Evolutionary conservation across 2,888 invertebrate genomes (phyloP).

Genomic region (Chironomus riparius): DNA sequence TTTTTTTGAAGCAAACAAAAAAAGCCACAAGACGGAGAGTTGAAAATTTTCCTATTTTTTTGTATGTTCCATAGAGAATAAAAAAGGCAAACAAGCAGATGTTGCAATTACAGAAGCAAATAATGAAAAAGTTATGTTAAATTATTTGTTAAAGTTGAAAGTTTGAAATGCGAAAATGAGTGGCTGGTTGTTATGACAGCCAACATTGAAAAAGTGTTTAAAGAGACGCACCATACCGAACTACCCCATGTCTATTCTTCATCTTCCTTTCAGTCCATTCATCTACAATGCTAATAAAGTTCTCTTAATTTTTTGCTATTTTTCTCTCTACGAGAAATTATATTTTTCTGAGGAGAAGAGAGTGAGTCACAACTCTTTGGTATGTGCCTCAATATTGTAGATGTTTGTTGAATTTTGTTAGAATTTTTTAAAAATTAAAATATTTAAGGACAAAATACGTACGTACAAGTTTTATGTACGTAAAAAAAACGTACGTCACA

Average conservation of each 20-base stretch:
- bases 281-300: not conserved
- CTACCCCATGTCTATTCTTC: not conserved
- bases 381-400: no score
- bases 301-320: not conserved
- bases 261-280: not conserved
- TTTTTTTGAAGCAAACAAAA: not conserved
- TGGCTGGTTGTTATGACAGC: not conserved
- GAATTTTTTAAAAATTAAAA: no score
- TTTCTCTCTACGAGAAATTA: no score
- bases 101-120: not conserved
- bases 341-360: no score
- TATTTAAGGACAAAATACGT: no score
- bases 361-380: no score
- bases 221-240: not conserved
- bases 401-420: no score
- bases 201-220: not conserved
- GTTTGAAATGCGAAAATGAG: not conserved
- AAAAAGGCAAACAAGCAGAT: not conserved
- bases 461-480: no score
- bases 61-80: no score
- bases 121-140: not conserved
- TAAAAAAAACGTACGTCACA: no score
- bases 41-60: not conserved
- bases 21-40: not conserved
- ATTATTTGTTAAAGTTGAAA: not conserved